Evolutionary conservation across 1,140 invertebrate species (phyloP), one percentile per base, ranked within the genome.

Genomic region (Pristionchus pacificus): DNA sequence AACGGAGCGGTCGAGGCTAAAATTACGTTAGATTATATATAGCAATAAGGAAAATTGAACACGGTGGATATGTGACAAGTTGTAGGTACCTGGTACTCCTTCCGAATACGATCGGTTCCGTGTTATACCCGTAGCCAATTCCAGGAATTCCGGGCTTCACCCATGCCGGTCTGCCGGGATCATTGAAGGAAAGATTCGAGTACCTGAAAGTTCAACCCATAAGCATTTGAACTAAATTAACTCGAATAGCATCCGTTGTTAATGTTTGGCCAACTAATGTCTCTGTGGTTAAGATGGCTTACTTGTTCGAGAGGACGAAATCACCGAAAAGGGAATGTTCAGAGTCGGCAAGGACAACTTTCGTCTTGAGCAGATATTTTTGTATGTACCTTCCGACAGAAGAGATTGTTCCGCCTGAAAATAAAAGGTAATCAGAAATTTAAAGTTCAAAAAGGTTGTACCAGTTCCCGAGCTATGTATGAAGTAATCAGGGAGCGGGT

Each of bases 61-160:
- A n/a, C n/a, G n/a, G n/a, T n/a, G n/a, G n/a, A n/a, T n/a, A n/a
- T n/a, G n/a, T n/a, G n/a, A n/a, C n/a, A n/a, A n/a, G n/a, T n/a
- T n/a, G n/a, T n/a, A n/a, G n/a, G n/a, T n/a, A n/a, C n/a, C n/a
- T n/a, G 2, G 74, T 78, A 15, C 77, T 76, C 49, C 65, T 59
- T 58, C 77, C 77, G 33, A 65, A 73, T 14, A 73, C 24, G 1
- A 71, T 74, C 28, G 77, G 70, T 19, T 72, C 65, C 65, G 77
- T 61, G 60, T 72, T 68, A 38, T 68, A 79, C n/a, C 79, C 78
- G 57, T 78, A 78, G 19, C 77, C 78, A 49, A 76, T 77, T n/a
- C 78, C 79, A 27, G 74, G 68, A 27, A 80, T 77, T 24, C 79
- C 77, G 1, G 77, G 79, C 1, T 65, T 30, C 3, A 76, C 65